Evolutionary conservation across 1,140 invertebrate species (phyloP).

Genomic region (Macrosteles quadrilineatus): DNA sequence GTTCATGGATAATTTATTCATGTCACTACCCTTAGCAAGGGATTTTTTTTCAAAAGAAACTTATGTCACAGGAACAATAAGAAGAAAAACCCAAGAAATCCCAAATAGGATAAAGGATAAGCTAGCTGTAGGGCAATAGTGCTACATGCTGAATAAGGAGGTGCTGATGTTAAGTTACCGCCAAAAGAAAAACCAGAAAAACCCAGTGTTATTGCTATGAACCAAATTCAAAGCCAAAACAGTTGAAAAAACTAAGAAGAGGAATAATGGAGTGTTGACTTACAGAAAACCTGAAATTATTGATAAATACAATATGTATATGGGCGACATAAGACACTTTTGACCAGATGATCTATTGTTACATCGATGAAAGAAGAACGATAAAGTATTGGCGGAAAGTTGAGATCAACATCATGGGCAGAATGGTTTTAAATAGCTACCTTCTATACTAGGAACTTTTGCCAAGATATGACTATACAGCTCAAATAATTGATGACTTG

Average conservation of each 20-base stretch:
- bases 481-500: no score
- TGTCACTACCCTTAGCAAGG: not conserved
- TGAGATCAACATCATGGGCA: not conserved
- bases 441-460: no score
- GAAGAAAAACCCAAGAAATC: not conserved
- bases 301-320: not conserved
- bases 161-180: not conserved
- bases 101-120: not conserved
- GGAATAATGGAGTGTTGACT: not conserved
- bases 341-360: not conserved
- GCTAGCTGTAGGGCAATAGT: not conserved
- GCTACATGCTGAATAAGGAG: not conserved
- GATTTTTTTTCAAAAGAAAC: not conserved
- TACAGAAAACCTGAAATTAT: not conserved
- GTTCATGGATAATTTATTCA: not conserved
- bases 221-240: not conserved
- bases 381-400: slow-evolving; percentile 1
- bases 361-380: not conserved
- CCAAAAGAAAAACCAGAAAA: not conserved
- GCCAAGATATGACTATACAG: no score
- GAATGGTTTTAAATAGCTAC: not conserved
- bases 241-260: not conserved
- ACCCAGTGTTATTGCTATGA: not conserved
- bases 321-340: not conserved
- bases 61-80: not conserved